A percentile compares a stretch with the other conserved stretches of the same genome.
Evolutionary conservation across 2,113 vertebrate genomes (phyloP).

Genomic region (Malurus elegans): DNA sequence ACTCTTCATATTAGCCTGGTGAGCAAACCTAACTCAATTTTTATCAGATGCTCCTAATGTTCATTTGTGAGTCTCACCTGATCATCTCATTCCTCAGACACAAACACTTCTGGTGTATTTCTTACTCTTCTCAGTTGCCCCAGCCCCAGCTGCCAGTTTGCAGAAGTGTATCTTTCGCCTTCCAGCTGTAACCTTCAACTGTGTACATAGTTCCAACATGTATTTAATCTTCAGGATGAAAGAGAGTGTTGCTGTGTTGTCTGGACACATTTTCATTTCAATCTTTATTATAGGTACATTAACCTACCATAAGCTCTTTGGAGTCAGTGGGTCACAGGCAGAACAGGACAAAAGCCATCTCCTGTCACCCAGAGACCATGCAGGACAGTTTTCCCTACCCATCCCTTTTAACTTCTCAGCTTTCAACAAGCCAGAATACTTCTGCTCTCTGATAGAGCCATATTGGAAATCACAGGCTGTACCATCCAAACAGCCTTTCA

Average conservation of each 20-base stretch:
- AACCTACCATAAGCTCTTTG: neutral
- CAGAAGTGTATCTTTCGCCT: neutral
- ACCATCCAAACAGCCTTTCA: neutral
- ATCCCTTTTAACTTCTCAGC: neutral
- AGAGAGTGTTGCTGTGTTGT: neutral
- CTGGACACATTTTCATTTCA: neutral
- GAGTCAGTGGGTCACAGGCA: neutral
- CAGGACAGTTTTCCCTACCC: neutral
- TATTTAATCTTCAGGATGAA: neutral
- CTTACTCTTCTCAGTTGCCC: neutral
- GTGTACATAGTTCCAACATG: neutral
- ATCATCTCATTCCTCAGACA: neutral
- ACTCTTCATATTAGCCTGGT: neutral
- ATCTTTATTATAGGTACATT: neutral
- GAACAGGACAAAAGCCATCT: neutral
- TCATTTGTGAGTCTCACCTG: fast-evolving
- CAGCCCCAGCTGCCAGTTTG: neutral
- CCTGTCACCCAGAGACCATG: neutral
- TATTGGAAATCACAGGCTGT: neutral
- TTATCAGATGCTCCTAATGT: neutral
- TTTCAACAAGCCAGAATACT: neutral
- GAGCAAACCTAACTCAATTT: neutral
- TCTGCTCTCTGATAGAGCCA: neutral
- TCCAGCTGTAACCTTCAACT: neutral
- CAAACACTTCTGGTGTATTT: neutral